These are phyloP conservation scores for Montipora foliosa DNA, from an alignment of 64 coral and sea anemone genomes.

Conservation along the genomic window DNA sequence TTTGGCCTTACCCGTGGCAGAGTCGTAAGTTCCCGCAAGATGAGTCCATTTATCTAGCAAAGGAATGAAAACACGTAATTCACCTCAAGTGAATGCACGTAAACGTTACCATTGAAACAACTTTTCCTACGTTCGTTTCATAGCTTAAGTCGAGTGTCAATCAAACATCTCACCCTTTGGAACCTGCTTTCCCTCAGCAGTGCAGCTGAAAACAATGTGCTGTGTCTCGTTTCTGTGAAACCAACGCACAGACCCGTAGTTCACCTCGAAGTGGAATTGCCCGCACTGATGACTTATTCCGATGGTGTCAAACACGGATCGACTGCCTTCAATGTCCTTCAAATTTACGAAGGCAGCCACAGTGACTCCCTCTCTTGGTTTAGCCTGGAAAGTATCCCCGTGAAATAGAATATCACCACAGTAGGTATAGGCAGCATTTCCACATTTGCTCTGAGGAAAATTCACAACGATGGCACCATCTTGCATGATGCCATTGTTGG, in stretches of 20 bases:
- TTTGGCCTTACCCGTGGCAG: constrained; percentile 91
- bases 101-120: background rate
- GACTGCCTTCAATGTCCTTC: constrained; percentile 82
- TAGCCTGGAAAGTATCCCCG: constrained; percentile 97
- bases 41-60: constrained; percentile 88
- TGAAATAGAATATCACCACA: constrained; percentile 99
- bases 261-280: constrained; percentile 95
- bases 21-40: constrained; percentile 92
- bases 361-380: constrained; percentile 79
- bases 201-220: constrained; percentile 85
- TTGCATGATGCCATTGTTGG: constrained; percentile 86
- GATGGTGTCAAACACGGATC: constrained; percentile 97
- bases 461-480: constrained; percentile 89
- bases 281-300: constrained; percentile 89
- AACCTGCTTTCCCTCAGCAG: constrained; percentile 87
- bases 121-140: no score
- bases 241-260: constrained; percentile 93
- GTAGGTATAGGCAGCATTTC: constrained; percentile 93
- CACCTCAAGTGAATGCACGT: background rate
- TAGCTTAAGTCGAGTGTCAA: no score
- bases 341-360: constrained; percentile 90
- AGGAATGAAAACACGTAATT: background rate
- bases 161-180: constrained; percentile 48
- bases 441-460: constrained; percentile 85
- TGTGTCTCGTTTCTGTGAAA: constrained; percentile 98